Evolutionary conservation across 2,797 vertebrate species (phyloP).

Genomic region (Chaetodon trifasciatus): DNA sequence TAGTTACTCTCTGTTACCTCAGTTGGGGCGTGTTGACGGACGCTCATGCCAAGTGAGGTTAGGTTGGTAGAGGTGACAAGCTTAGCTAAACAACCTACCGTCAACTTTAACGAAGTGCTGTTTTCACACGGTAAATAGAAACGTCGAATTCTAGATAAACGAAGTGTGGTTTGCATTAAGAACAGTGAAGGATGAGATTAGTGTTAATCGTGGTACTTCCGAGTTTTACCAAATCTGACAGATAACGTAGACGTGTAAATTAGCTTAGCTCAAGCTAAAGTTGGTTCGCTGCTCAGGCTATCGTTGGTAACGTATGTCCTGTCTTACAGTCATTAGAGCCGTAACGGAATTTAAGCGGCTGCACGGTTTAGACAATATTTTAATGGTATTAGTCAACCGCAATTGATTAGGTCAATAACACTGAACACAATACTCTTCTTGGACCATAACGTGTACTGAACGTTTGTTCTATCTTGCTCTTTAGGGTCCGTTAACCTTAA

Average conservation of each 20-base stretch:
- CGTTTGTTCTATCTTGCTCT: too few relatives aligned
- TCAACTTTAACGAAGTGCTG: background rate
- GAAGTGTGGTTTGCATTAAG: fast-evolving
- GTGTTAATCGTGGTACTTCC: fast-evolving
- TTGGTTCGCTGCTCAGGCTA: constrained; percentile 7
- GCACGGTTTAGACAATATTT: background rate
- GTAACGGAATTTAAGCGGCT: background rate
- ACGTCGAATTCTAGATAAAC: fast-evolving
- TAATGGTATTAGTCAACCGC: background rate
- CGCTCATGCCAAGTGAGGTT: constrained; percentile 8
- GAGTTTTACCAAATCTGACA: background rate
- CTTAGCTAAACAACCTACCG: background rate
- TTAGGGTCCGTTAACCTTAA: too few relatives aligned
- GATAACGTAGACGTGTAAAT: background rate
- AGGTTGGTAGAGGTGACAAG: constrained; percentile 11
- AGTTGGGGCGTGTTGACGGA: constrained; percentile 55
- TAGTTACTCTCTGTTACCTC: background rate
- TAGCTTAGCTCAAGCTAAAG: constrained; percentile 33
- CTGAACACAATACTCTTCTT: background rate
- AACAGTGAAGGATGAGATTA: fast-evolving
- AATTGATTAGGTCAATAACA: background rate
- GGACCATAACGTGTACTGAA: background rate
- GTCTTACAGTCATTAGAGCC: background rate
- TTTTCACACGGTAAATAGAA: constrained; percentile 51
- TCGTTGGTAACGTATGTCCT: too few relatives aligned